phyloP scores from a whole-genome alignment of 2,797 vertebrate genomes.

The Sebastes dallii region DNA sequence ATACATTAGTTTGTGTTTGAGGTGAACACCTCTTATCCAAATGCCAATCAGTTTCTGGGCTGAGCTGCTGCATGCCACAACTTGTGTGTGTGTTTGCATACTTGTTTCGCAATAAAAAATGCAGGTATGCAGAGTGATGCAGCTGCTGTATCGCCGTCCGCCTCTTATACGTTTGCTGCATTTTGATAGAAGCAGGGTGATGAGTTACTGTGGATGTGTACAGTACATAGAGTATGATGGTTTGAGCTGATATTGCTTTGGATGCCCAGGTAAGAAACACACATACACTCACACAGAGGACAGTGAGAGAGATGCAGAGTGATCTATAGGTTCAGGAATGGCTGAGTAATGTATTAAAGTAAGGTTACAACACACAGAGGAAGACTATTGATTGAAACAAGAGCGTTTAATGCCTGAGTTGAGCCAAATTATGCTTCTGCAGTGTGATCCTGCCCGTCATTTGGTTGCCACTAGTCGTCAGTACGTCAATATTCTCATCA shows the following conservation, averaged over 20 bases:
- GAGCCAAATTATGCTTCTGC: background rate
- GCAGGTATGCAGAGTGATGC: constrained; percentile 62
- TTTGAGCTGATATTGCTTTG: constrained; percentile 2
- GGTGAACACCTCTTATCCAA: constrained; percentile 33
- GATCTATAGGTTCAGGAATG: background rate
- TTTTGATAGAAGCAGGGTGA: constrained; percentile 6
- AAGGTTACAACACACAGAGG: background rate
- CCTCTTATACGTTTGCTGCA: constrained; percentile 21
- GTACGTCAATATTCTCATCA: background rate
- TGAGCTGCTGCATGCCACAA: constrained; percentile 53
- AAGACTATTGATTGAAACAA: constrained; percentile 10
- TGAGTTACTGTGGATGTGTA: background rate
- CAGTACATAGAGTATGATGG: background rate
- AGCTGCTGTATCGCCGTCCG: constrained; percentile 30
- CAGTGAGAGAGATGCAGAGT: background rate
- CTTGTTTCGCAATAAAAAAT: constrained; percentile 42
- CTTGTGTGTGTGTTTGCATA: constrained; percentile 24
- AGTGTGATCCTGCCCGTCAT: background rate
- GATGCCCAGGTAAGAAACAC: constrained; percentile 56
- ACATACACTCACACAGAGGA: background rate
- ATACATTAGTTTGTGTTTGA: constrained; percentile 19
- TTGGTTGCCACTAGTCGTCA: background rate
- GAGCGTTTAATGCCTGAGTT: background rate
- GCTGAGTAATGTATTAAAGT: background rate
- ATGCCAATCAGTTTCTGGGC: constrained; percentile 29